A percentile compares a stretch with the other conserved stretches of the same genome.
Conservation (phyloP, 2,888 invertebrate species). For the Rhodophaea formosa region DNA sequence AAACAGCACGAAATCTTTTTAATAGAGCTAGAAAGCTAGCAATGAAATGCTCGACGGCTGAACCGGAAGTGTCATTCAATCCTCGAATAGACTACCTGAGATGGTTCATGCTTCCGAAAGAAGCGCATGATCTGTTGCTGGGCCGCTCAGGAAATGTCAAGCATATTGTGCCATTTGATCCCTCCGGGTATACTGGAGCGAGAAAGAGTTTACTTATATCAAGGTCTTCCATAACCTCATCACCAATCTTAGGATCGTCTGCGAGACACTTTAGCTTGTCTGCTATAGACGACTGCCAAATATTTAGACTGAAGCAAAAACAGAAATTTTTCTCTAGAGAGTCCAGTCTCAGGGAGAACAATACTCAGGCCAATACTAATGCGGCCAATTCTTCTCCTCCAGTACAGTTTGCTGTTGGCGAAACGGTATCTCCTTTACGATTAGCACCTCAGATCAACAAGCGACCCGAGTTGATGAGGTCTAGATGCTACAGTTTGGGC, state of each 20-base stretch:
- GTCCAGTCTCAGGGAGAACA: conserved; percentile 69
- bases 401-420: conserved; percentile 86
- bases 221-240: conserved; percentile 63
- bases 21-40: conserved; percentile 88
- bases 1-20: conserved; percentile 89
- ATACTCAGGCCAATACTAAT: conserved; percentile 50
- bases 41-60: conserved; percentile 86
- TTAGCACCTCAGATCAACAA: conserved; percentile 46
- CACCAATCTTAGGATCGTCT: conserved; percentile 77
- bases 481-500: conserved; percentile 85
- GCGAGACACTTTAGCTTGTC: conserved; percentile 86
- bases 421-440: conserved; percentile 80
- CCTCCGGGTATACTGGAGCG: conserved; percentile 80
- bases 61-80: conserved; percentile 88
- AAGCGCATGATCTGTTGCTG: conserved; percentile 88
- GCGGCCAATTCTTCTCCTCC: conserved; percentile 50
- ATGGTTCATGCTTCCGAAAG: conserved; percentile 95
- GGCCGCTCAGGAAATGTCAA: conserved; percentile 89
- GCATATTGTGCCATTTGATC: conserved; percentile 88
- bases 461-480: conserved; percentile 56
- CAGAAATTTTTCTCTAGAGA: conserved; percentile 70
- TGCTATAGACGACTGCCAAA: conserved; percentile 82
- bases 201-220: conserved; percentile 66
- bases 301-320: conserved; percentile 70
- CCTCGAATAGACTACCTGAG: conserved; percentile 85